Percentiles rank a stretch among this genome's conserved stretches.
Conservation (phyloP, 1,140 invertebrate species). For the Schlechtendalia chinensis region DNA sequence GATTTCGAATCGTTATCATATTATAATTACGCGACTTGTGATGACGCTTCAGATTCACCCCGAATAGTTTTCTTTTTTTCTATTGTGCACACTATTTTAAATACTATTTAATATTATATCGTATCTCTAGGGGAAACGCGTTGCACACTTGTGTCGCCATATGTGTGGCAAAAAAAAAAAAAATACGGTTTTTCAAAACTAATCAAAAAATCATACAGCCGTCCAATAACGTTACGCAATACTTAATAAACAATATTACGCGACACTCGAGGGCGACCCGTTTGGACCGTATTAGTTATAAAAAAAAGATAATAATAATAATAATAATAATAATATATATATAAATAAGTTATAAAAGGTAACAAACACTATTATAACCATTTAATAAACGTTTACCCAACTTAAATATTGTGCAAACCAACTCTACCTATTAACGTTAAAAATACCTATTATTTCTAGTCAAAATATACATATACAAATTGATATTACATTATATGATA, state of each 20-base stretch:
- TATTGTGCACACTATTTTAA: background rate
- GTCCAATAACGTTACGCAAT: slow-evolving; percentile 28
- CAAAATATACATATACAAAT: slow-evolving; percentile 33
- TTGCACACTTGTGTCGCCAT: background rate
- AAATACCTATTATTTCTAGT: slow-evolving; percentile 46
- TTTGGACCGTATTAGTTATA: slow-evolving; percentile 2
- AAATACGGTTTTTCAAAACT: slow-evolving; percentile 5
- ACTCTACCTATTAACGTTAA: background rate
- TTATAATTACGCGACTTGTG: background rate
- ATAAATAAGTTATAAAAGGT: background rate
- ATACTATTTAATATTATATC: background rate
- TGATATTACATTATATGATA: slow-evolving; percentile 25
- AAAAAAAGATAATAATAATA: background rate
- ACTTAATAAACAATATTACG: slow-evolving; percentile 13
- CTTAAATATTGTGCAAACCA: slow-evolving; percentile 13
- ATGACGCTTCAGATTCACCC: background rate
- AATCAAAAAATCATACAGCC: slow-evolving; percentile 34
- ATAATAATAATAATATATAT: background rate
- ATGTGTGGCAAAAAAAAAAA: no score
- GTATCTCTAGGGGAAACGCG: no score
- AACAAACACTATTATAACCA: background rate
- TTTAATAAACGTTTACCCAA: slow-evolving; percentile 16
- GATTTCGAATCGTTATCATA: background rate
- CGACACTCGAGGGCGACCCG: background rate
- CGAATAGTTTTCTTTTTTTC: no score